Base-by-base conservation (phyloP, 1,140 invertebrate species). In the Linepithema humile region DNA sequence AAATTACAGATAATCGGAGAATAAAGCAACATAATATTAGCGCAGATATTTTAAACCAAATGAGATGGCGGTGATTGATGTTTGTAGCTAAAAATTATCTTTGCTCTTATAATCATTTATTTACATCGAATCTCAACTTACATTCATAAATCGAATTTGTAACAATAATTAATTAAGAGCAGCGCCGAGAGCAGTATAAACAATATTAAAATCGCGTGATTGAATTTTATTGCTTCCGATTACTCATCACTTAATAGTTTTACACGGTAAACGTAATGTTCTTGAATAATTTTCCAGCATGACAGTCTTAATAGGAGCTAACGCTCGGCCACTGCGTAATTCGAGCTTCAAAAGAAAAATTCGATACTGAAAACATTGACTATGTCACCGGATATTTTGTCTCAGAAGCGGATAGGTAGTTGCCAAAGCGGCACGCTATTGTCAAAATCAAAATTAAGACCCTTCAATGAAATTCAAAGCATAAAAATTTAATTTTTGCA, bases 261-360 rank as follows among this genome's bases (percentile, higher is more conserved):
- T 45, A 48, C 64, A 32, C 48, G 23, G 43, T 4, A 26, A 74
- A 64, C 38, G 23, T 70, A 43, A 80, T 40, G 50, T 80, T 70
- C 75, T 80, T 80, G 75, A 69, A 69, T 80, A 69, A 80, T 80
- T 80, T 80, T 70, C 64, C 75, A 40, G 17, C 35, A 26, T 80
- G 48, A 57, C 75, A 70, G 35, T 80, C 75, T 80, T 80, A 70
- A 80, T 80, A 70, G n/a, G 64, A 80, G 75, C 75, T 15, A 55
- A 17, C 48, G 48, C 75, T 40, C 45, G 23, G 23, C 20, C 48
- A 45, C 45, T 80, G 64, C 38, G 75, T 70, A 80, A 80, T 55
- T 69, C 48, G 75, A 80, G 75, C 64, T 32, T 80, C 75, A 80
- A 80, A 80, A 80, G 75, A 69, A 80, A 80, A 80, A 80, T 70